A percentile compares a stretch with the other conserved stretches of the same genome.
Evolutionary conservation across 2,113 vertebrate species (phyloP).

Genomic region (Pseudopipra pipra): DNA sequence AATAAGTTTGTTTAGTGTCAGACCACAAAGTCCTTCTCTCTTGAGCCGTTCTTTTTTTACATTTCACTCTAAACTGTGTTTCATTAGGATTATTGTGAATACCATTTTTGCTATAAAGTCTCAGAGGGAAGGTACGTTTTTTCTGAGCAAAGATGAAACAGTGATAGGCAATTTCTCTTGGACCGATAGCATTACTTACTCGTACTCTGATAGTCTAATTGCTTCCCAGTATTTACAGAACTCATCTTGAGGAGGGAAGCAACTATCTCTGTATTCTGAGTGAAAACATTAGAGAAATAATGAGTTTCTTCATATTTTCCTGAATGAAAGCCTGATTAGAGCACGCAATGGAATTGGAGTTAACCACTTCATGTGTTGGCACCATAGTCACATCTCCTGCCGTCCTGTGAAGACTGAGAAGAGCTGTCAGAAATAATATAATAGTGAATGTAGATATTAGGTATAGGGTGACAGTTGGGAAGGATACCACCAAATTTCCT

Average conservation of each 20-base stretch:
- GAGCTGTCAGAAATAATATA: not conserved
- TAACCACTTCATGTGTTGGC: not conserved
- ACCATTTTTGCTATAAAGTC: not conserved
- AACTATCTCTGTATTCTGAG: not conserved
- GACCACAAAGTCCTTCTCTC: not conserved
- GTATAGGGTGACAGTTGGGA: not conserved
- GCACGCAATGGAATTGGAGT: not conserved
- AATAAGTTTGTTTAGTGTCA: not conserved
- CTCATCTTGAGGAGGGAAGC: not conserved
- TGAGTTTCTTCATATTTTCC: not conserved
- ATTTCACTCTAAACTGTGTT: not conserved
- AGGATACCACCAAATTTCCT: not conserved
- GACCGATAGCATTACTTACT: not conserved
- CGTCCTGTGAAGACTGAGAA: not conserved
- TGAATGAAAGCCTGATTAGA: not conserved
- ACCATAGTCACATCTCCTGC: not conserved
- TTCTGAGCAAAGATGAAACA: not conserved
- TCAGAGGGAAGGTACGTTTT: not conserved
- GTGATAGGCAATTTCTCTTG: not conserved
- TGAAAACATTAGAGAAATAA: not conserved
- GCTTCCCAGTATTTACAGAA: not conserved
- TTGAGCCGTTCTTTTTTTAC: not conserved
- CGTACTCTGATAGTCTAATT: not conserved
- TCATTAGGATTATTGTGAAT: not conserved
- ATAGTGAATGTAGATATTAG: fast-evolving